These are phyloP conservation scores for rabbit (Oryctolagus cuniculus) DNA, from an alignment of 2,113 vertebrate genomes.

Conservation along the genomic window DNA sequence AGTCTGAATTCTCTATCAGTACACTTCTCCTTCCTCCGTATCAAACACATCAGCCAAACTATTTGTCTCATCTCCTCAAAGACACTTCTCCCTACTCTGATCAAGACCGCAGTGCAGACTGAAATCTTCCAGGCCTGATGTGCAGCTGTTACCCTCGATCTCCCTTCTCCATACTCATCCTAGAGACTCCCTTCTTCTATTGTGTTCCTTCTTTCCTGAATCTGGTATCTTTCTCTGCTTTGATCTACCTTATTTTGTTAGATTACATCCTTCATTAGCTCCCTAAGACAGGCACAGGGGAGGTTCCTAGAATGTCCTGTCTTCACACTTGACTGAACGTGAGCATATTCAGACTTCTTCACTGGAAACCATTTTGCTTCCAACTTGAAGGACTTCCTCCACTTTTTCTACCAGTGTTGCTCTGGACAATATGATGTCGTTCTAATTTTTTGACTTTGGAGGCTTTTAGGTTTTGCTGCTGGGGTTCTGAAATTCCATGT, in stretches of 20 bases:
- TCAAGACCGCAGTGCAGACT: neutral
- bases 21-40: neutral
- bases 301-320: neutral
- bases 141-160: neutral
- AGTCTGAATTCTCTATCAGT: neutral
- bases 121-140: neutral
- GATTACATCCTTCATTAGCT: neutral
- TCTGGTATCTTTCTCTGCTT: neutral
- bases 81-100: neutral
- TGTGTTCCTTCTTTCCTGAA: neutral
- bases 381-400: neutral
- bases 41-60: neutral
- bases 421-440: neutral
- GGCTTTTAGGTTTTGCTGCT: neutral
- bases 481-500: neutral
- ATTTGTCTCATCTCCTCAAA: neutral
- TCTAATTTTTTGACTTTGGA: neutral
- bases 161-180: neutral
- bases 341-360: neutral
- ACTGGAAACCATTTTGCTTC: slow-evolving; percentile 1
- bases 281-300: neutral
- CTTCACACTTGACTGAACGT: slow-evolving; percentile 11
- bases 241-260: neutral
- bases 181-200: neutral
- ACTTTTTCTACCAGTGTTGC: neutral